phyloP scores from a whole-genome alignment of 2,113 vertebrate genomes.

The Platycercus adscitus region DNA sequence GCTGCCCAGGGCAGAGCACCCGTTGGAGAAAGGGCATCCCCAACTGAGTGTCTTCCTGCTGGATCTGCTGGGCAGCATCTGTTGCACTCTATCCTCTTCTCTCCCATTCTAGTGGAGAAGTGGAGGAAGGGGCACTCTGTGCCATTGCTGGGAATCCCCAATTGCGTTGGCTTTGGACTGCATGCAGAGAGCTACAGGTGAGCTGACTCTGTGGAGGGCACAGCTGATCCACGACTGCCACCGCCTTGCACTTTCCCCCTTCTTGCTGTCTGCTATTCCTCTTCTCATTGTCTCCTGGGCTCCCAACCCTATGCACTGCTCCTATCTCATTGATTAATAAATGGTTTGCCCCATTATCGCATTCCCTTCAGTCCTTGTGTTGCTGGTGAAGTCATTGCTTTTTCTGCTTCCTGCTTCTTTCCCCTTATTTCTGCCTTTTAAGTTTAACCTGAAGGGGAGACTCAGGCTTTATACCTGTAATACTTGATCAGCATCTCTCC shows the following conservation, averaged over 20 bases:
- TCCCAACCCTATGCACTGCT: background rate
- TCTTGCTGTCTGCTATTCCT: background rate
- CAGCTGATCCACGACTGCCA: background rate
- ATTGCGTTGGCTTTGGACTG: slow-evolving; percentile 86
- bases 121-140: slow-evolving; percentile 84
- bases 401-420: background rate
- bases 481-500: rapidly evolving
- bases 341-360: background rate
- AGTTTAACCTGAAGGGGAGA: background rate
- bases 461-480: background rate
- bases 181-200: slow-evolving; percentile 88
- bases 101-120: slow-evolving; percentile 82
- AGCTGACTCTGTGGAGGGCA: background rate
- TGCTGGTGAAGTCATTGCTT: background rate
- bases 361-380: background rate
- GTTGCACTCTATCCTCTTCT: background rate
- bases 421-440: background rate
- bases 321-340: background rate
- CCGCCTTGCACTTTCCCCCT: background rate
- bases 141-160: slow-evolving; percentile 86
- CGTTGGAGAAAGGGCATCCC: background rate
- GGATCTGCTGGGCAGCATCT: background rate
- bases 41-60: background rate
- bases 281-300: background rate
- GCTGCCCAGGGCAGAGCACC: background rate